Base-by-base conservation (phyloP, 2,797 vertebrate genomes). In the Salmo trutta region DNA sequence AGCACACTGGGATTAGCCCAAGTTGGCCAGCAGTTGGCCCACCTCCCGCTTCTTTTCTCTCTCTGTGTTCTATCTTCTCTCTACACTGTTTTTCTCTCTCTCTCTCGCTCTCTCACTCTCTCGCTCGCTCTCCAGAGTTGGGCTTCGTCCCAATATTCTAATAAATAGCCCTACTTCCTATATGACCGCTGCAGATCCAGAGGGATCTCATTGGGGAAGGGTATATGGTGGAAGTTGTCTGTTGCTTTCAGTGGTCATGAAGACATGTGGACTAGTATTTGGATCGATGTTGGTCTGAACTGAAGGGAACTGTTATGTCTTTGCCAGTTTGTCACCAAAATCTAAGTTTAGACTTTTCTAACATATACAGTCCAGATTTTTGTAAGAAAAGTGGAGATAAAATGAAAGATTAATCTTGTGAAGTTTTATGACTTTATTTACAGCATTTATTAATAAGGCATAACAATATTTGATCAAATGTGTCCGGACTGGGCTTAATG, bases 1-100 rank as follows among this genome's bases (percentile, higher is more conserved):
- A 82, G 84, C 67, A 3, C 77, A 54, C 75, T 68, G 82, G 85
- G 84, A 90, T 93, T 92, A 92, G 84, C 88, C 91, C 81, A 91
- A n/a, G 88, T 92, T 93, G 90, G 90, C 89, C 70, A 75, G 76
- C 77, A 74, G 59, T 65, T 75, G 74, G 78, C 74, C 82, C 81
- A 71, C 33, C 56, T 47, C 16, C 71, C 31, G 79, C 36, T 0
- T 69, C 4, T 54, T 10, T 70, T n/a, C 3, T 21, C 10, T 16
- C 29, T 17, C 14, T n/a, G 5, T 7, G 1, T n/a, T 19, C 19
- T 1, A 12, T 62, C 19, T 36, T 76, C 74, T 33, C 72, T 52
- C 29, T 52, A 51, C 71, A 54, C 70, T 59, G 4, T 1, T 41
- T 73, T 24, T 70, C 24, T 66, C 21, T 31, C 33, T 56, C 17